Evolutionary conservation across 1,140 invertebrate species (phyloP).

Genomic region (Drosophila mojavensis): DNA sequence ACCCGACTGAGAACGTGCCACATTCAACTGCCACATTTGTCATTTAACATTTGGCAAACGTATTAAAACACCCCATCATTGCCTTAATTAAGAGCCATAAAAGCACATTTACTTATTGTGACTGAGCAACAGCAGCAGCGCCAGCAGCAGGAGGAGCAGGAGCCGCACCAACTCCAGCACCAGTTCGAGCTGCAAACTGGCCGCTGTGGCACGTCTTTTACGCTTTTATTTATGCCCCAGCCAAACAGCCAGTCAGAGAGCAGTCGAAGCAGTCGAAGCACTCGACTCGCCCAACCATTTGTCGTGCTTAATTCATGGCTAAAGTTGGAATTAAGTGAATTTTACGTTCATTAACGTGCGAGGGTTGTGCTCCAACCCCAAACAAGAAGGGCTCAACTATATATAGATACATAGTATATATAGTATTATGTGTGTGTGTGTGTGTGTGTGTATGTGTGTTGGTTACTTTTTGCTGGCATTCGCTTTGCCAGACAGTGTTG

Average conservation of each 20-base stretch:
- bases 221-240: slow-evolving; percentile 42
- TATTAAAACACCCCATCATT: slow-evolving; percentile 84
- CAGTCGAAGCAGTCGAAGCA: slow-evolving; percentile 7
- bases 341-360: slow-evolving; percentile 84
- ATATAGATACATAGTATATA: slow-evolving; percentile 7
- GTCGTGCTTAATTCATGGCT: slow-evolving; percentile 83
- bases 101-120: slow-evolving; percentile 84
- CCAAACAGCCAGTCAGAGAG: slow-evolving; percentile 18
- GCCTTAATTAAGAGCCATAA: slow-evolving; percentile 84
- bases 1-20: slow-evolving; percentile 29
- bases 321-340: slow-evolving; percentile 84
- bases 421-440: background rate
- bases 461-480: slow-evolving; percentile 29
- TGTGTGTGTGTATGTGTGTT: background rate
- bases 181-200: background rate
- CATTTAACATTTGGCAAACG: slow-evolving; percentile 84
- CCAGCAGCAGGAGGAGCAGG: no score
- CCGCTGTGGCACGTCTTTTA: slow-evolving; percentile 42
- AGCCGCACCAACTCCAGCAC: background rate
- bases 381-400: background rate
- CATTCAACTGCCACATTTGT: slow-evolving; percentile 60
- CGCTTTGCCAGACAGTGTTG: slow-evolving; percentile 61
- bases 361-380: slow-evolving; percentile 60
- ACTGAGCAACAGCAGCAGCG: background rate
- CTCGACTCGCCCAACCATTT: slow-evolving; percentile 57